Evolutionary conservation across 2,113 vertebrate genomes (phyloP), one percentile per base, ranked within the genome.

Genomic region (Tachysurus vachellii): DNA sequence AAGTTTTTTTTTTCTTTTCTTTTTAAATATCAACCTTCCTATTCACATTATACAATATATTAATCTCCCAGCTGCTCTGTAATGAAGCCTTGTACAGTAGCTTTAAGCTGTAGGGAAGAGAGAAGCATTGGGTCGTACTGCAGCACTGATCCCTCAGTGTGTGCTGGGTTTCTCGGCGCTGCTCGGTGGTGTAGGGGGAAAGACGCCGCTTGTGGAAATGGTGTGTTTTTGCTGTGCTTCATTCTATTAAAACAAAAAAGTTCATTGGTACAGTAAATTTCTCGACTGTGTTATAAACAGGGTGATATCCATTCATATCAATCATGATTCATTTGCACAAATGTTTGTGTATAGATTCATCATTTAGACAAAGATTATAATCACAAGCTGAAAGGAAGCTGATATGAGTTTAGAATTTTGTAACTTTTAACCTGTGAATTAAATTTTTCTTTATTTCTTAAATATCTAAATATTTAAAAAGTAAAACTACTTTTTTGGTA

Each of bases 121-220:
- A 68, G 21, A 54, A 26, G 14, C 53, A 31, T 10, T 26, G 68
- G 68, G 56, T 1, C 42, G 10, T 42, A 31, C 10, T 6, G 11
- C 31, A 53, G 56, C 54, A 23, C 36, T 31, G 75, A 21, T 66
- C 1, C 2, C n/a, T 93, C 87, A 91, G 86, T 70, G 85, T 62
- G 81, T 16, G 23, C 75, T 57, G 16, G 88, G 28, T 88, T 97
- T 98, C 92, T 97, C 97, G 17, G 96, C 94, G 73, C 97, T 97
- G 90, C 94, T 96, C 2, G 97, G 97, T 87, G 97, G 96, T 28
- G 96, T 98, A 70, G 95, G 94, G 50, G n/a, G 96, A 95, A 88
- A 96, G 5, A 83, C 28, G 56, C 85, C 66, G 14, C 86, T 82
- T 50, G 82, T 77, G 31, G 14, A 66, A 81, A 59, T 82, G 1